A percentile compares a stretch with the other conserved stretches of the same genome.
phyloP scores from a whole-genome alignment of 2,113 vertebrate species.

The Myotis brandtii region DNA sequence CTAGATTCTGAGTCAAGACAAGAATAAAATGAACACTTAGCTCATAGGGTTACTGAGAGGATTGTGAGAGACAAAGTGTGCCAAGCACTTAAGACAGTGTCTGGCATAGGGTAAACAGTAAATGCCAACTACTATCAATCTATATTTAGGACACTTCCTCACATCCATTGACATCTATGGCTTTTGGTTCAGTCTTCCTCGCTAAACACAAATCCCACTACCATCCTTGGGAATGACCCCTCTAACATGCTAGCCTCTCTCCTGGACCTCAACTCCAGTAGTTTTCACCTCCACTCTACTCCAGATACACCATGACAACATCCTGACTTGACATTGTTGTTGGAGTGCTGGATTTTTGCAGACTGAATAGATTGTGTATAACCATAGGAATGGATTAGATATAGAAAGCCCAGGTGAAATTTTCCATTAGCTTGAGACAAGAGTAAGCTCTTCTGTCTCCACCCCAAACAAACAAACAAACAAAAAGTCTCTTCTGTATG shows the following conservation, averaged over 20 bases:
- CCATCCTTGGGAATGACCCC: background rate
- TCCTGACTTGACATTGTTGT: background rate
- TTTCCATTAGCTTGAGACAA: constrained; percentile 28
- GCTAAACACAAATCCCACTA: constrained; percentile 34
- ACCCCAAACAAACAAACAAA: constrained; percentile 24
- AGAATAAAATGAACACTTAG: constrained; percentile 34
- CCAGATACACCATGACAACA: background rate
- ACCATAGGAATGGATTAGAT: background rate
- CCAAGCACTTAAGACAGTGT: constrained; percentile 28
- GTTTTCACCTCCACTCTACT: background rate
- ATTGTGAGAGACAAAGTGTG: constrained; percentile 32
- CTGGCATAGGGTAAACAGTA: background rate
- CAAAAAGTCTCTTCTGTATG: background rate
- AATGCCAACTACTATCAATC: constrained; percentile 3
- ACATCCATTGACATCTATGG: constrained; percentile 20
- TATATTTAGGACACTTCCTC: constrained; percentile 19
- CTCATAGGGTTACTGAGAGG: background rate
- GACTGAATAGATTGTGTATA: background rate
- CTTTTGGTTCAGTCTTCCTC: background rate
- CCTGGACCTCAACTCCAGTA: background rate
- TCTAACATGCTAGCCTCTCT: background rate
- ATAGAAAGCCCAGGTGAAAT: constrained; percentile 4
- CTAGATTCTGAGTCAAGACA: constrained; percentile 42
- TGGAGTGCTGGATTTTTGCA: constrained; percentile 9
- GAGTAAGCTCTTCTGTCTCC: background rate